Conservation (phyloP, 2,888 invertebrate genomes). For the Boloria euphrosyne region DNA sequence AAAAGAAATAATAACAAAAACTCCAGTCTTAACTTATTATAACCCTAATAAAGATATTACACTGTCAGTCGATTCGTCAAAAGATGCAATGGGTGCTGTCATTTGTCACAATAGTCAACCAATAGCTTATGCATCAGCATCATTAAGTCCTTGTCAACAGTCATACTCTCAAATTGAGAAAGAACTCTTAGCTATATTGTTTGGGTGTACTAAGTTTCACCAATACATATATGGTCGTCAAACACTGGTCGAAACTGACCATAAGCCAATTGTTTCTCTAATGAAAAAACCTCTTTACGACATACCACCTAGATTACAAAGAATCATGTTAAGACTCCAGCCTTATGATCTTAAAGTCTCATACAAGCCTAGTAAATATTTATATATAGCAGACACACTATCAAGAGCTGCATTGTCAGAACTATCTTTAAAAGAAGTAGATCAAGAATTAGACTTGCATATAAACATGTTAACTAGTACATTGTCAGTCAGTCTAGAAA, state of each 20-base stretch:
- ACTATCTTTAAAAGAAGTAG: slow-evolving; percentile 34
- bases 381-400: slow-evolving; percentile 41
- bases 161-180: slow-evolving; percentile 39
- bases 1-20: slow-evolving; percentile 30
- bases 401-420: slow-evolving; percentile 39
- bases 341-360: slow-evolving; percentile 35
- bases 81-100: slow-evolving; percentile 21
- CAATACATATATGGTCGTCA: too few relatives aligned
- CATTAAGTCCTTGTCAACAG: slow-evolving; percentile 25
- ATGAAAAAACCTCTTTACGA: slow-evolving; percentile 36
- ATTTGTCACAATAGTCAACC: slow-evolving; percentile 32
- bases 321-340: slow-evolving; percentile 41
- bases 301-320: slow-evolving; percentile 37
- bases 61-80: slow-evolving; percentile 22
- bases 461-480: too few relatives aligned
- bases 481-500: too few relatives aligned
- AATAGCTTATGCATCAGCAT: slow-evolving; percentile 36
- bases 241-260: too few relatives aligned
- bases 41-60: slow-evolving; percentile 29
- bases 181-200: slow-evolving; percentile 40
- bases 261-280: too few relatives aligned
- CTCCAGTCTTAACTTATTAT: slow-evolving; percentile 32
- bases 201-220: slow-evolving; percentile 23
- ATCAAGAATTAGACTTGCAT: slow-evolving; percentile 22
- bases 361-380: slow-evolving; percentile 36